Conservation (phyloP, 1,140 invertebrate species). For the Orius laevigatus region DNA sequence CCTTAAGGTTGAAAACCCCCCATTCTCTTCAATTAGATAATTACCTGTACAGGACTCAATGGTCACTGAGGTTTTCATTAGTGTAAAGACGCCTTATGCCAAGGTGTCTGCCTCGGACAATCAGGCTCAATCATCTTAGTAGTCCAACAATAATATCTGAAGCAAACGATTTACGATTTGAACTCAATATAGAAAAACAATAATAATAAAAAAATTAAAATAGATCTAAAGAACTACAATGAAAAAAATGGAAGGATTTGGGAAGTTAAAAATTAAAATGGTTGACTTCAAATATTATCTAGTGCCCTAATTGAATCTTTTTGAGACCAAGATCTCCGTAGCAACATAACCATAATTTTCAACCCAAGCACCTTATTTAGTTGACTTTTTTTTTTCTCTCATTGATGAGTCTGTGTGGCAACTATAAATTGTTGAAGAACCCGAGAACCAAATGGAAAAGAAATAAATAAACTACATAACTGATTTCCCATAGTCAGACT, state of each 20-base stretch:
- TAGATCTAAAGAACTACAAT: background rate
- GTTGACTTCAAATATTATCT: background rate
- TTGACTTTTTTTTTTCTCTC: too few species aligned
- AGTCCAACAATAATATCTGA: constrained; percentile 7
- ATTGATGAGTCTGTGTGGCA: too few species aligned
- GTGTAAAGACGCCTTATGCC: constrained; percentile 6
- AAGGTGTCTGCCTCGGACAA: constrained; percentile 2
- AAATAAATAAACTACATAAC: too few species aligned
- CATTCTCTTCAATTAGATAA: background rate
- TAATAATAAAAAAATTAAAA: background rate
- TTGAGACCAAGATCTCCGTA: background rate
- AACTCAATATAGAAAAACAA: background rate
- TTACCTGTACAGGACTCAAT: constrained; percentile 15
- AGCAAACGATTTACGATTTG: background rate
- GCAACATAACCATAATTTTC: background rate
- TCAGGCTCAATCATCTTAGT: constrained; percentile 9
- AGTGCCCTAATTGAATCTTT: background rate
- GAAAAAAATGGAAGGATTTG: too few species aligned
- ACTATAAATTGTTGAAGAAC: too few species aligned
- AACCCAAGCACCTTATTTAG: too few species aligned
- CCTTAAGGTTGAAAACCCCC: background rate
- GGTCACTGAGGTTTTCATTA: constrained; percentile 17
- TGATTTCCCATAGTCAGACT: too few species aligned
- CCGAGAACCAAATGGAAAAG: too few species aligned
- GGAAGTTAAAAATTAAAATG: background rate